phyloP scores from a whole-genome alignment of 2,113 vertebrate species.

The Eidolon helvum region DNA sequence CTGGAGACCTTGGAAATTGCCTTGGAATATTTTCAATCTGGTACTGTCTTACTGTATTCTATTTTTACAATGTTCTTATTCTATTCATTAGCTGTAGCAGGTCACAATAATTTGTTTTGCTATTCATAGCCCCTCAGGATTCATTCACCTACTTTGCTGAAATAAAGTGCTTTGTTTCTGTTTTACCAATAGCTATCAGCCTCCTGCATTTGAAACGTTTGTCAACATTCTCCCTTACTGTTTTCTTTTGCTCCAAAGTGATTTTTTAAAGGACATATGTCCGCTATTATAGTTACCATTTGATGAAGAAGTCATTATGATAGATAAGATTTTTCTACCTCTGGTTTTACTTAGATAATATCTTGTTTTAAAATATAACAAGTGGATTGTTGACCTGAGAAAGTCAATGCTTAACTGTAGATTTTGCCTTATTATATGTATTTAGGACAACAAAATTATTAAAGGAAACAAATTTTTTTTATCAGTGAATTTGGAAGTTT shows the following conservation, averaged over 20 bases:
- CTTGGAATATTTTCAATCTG: not conserved
- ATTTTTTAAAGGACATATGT: not conserved
- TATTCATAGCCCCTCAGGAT: constrained; percentile 22
- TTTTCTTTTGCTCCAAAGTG: not conserved
- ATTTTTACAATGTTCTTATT: constrained; percentile 16
- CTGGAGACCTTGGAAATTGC: not conserved
- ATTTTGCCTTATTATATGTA: not conserved
- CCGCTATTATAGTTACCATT: not conserved
- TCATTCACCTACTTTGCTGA: not conserved
- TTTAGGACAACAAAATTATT: not conserved
- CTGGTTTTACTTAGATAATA: not conserved
- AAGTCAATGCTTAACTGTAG: not conserved
- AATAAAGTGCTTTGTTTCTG: constrained; percentile 12
- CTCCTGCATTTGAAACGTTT: not conserved
- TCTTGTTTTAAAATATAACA: not conserved
- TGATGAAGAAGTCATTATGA: not conserved
- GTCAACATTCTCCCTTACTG: not conserved
- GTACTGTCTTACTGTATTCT: not conserved
- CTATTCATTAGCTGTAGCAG: constrained; percentile 44
- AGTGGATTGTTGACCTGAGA: not conserved
- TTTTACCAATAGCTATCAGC: not conserved
- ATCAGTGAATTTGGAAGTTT: not conserved
- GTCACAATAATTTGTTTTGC: constrained; percentile 45
- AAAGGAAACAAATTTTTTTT: not conserved
- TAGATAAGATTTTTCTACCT: not conserved